These are phyloP conservation scores for Takifugu bimaculatus DNA, from an alignment of 2,113 vertebrate genomes.

Conservation along the genomic window DNA sequence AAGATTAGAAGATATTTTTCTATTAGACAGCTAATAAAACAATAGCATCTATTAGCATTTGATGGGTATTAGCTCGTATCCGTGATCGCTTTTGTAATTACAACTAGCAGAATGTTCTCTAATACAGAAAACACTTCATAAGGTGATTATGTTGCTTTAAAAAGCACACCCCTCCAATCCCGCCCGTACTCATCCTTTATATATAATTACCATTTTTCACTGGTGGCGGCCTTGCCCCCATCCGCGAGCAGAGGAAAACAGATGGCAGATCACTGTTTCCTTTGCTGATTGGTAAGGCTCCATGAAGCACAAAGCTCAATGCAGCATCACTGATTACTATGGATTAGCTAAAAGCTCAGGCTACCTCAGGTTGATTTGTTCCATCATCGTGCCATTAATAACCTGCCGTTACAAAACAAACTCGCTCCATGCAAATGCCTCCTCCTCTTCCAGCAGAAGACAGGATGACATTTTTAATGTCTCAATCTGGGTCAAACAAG, in stretches of 20 bases:
- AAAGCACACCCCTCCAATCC: conserved; percentile 1
- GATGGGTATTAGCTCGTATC: conserved; percentile 30
- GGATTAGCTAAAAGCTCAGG: conserved; percentile 60
- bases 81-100: conserved; percentile 54
- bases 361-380: conserved; percentile 74
- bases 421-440: conserved; percentile 26
- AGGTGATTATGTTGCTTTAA: conserved; percentile 31
- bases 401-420: conserved; percentile 52
- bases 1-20: conserved; percentile 43
- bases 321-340: conserved; percentile 73
- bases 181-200: conserved; percentile 18
- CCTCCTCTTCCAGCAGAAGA: too few species aligned
- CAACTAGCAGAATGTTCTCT: conserved; percentile 18
- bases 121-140: conserved; percentile 26
- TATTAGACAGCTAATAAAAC: conserved; percentile 35
- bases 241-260: conserved; percentile 53
- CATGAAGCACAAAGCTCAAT: conserved; percentile 69
- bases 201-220: conserved; percentile 44
- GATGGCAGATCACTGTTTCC: conserved; percentile 68
- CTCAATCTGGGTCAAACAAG: conserved; percentile 16
- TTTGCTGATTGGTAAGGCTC: conserved; percentile 67
- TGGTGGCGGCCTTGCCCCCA: conserved; percentile 41
- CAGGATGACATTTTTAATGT: conserved; percentile 7
- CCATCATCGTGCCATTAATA: conserved; percentile 72
- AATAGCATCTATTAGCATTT: conserved; percentile 52